Base-by-base conservation (phyloP, 2,888 invertebrate species). In the Macropis europaea region DNA sequence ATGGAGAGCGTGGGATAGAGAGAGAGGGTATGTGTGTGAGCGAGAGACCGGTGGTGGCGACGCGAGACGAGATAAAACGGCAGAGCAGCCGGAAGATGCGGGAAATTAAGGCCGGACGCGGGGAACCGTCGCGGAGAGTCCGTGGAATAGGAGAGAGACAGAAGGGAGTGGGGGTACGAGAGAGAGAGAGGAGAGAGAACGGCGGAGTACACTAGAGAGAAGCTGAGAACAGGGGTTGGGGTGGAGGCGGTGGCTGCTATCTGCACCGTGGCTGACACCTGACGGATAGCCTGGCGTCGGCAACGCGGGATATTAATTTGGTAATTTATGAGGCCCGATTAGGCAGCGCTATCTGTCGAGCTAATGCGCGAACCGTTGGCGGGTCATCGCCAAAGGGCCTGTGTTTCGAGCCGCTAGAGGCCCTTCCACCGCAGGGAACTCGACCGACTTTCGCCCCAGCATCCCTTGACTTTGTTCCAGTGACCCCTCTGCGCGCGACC, bases 281-380 rank as follows among this genome's bases (percentile, higher is more conserved):
- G 90, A 89, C 88, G 88, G 87, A 89, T 89, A 86, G 86, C 86
- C 86, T 79, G 75, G 82, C 83, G 86, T 84, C 82, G 84, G 84
- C 84, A 86, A 85, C 84, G 85, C 85, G 84, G 87, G 87, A 88
- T 90, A 89, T 89, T 89, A 89, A 89, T 90, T 90, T 89, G 87
- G 85, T 88, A 89, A 89, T 90, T 89, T 90, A 90, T 87, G 88
- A 84, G 82, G 79, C 80, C 85, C 88, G 88, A 89, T 90, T 89
- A 89, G 87, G 84, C 87, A 83, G 82, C 84, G 87, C 86, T 89
- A 88, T 88, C 87, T 86, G 86, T 88, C 84, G 82, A 79, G 82
- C 87, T 88, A 89, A 89, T 88, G 89, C 86, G 87, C 84, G 86
- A 88, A 85, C 84, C 88, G 88, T 89, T 87, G 89, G 86, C 89